phyloP scores from a whole-genome alignment of 2,113 vertebrate genomes.

The Dromiciops gliroides region DNA sequence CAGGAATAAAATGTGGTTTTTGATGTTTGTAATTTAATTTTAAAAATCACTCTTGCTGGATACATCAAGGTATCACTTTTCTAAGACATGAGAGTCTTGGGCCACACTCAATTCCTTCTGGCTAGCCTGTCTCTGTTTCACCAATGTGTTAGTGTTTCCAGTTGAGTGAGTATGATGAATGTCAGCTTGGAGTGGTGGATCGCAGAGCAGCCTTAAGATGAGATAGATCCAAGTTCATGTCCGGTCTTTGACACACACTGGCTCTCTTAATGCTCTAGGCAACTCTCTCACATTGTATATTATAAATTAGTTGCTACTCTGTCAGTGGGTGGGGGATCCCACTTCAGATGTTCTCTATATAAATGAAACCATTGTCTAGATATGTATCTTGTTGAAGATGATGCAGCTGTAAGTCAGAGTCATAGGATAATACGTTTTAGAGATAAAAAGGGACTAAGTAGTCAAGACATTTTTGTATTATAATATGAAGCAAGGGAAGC shows the following conservation, averaged over 20 bases:
- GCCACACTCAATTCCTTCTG: rapidly evolving
- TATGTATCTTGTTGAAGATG: not conserved
- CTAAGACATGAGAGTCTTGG: not conserved
- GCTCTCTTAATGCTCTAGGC: not conserved
- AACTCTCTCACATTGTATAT: not conserved
- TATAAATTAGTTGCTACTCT: not conserved
- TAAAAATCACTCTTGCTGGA: not conserved
- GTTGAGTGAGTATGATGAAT: not conserved
- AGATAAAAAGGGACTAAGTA: not conserved
- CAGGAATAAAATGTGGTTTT: constrained; percentile 36
- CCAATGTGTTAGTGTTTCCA: not conserved
- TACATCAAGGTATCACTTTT: not conserved
- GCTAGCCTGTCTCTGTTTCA: not conserved
- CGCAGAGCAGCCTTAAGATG: not conserved
- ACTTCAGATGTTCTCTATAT: not conserved
- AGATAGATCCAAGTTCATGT: not conserved
- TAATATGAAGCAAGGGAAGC: not conserved
- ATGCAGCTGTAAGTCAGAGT: not conserved
- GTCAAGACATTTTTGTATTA: not conserved
- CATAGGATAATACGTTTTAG: not conserved
- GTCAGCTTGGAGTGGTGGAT: not conserved
- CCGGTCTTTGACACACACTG: not conserved
- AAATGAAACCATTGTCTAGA: not conserved
- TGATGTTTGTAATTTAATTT: not conserved
- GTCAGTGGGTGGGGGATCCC: not conserved